Conservation (phyloP, 2,888 invertebrate species). For the Bimastos eiseni region DNA sequence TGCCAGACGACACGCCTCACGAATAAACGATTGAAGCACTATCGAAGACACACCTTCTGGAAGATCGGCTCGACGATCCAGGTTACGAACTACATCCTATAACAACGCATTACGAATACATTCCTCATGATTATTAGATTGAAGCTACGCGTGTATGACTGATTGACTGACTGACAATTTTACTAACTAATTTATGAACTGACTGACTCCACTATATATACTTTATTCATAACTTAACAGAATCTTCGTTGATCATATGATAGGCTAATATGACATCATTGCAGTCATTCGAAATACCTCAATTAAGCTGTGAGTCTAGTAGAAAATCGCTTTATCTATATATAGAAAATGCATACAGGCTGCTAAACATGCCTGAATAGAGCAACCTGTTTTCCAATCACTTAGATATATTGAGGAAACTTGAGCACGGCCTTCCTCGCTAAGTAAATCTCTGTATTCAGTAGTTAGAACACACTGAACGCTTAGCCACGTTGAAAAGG, state of each 20-base stretch:
- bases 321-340: background rate
- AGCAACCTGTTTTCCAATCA: no score
- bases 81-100: conserved; percentile 60
- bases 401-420: no score
- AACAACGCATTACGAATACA: conserved; percentile 24
- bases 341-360: no score
- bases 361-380: no score
- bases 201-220: background rate
- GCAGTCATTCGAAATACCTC: background rate
- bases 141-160: background rate
- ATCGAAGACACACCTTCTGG: conserved; percentile 57
- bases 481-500: background rate
- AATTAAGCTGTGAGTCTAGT: background rate
- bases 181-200: background rate
- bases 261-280: background rate
- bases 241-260: background rate
- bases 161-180: background rate
- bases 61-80: conserved; percentile 58
- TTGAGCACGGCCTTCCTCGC: no score
- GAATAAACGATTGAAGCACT: conserved; percentile 59
- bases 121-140: background rate
- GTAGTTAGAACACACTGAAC: background rate
- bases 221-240: background rate
- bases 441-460: background rate
- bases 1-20: conserved; percentile 60